A percentile compares a stretch with the other conserved stretches of the same genome.
These are phyloP conservation scores for Enteromius argenteus DNA, from an alignment of 2,797 vertebrate species.

Conservation along the genomic window DNA sequence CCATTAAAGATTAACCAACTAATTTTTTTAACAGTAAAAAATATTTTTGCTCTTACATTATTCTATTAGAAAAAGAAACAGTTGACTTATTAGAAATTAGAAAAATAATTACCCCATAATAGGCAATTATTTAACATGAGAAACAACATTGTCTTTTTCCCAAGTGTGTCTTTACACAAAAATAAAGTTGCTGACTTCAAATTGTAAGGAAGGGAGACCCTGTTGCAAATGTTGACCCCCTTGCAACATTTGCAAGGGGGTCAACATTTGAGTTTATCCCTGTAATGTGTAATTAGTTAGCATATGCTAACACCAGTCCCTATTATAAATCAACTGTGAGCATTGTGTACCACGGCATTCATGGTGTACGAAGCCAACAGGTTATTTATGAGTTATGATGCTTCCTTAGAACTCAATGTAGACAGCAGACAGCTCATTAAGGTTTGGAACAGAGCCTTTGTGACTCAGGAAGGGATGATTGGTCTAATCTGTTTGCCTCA, in stretches of 20 bases:
- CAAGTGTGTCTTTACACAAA: background rate
- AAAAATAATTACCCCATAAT: background rate
- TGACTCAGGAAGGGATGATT: background rate
- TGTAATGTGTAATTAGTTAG: background rate
- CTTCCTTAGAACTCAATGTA: background rate
- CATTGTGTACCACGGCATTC: background rate
- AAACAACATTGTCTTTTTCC: background rate
- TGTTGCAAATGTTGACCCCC: too few species aligned
- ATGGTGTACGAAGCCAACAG: background rate
- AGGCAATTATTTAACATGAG: background rate
- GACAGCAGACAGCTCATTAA: background rate
- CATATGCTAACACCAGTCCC: background rate
- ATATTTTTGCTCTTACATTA: background rate
- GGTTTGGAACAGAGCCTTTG: background rate
- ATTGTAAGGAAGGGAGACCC: background rate
- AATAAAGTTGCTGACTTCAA: background rate
- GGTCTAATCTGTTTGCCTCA: conserved; percentile 67
- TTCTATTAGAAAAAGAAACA: background rate
- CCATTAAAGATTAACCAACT: too few species aligned
- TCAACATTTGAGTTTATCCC: background rate
- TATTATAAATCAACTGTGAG: background rate
- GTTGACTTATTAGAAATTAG: background rate
- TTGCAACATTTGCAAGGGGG: too few species aligned
- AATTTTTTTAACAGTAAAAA: too few species aligned
- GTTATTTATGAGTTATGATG: background rate